Conservation (phyloP, 2,888 invertebrate species). For the Troglohyphantes excavatus region DNA sequence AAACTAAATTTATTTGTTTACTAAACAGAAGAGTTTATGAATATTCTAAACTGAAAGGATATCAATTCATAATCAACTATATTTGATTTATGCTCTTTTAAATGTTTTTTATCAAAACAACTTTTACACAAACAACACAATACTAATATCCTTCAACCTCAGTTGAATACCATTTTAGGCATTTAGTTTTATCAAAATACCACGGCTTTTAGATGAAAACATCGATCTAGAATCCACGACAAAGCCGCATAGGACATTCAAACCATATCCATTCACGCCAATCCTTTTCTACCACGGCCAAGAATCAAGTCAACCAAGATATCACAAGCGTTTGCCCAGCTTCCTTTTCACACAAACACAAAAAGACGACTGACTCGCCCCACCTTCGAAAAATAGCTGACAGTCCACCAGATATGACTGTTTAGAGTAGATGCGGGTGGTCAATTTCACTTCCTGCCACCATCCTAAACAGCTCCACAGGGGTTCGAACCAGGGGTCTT, state of each 20-base stretch:
- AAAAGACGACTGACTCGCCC: background rate
- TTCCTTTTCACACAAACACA: too few species aligned
- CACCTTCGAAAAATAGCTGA: constrained; percentile 44
- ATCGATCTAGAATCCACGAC: background rate
- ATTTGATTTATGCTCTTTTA: too few species aligned
- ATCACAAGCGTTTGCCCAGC: constrained; percentile 36
- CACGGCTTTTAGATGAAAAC: too few species aligned
- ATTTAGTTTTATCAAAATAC: too few species aligned
- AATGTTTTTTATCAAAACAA: too few species aligned
- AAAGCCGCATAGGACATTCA: constrained; percentile 16
- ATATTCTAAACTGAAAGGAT: too few species aligned
- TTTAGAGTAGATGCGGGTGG: constrained; percentile 74
- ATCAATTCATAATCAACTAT: too few species aligned
- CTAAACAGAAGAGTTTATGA: too few species aligned
- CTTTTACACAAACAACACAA: too few species aligned
- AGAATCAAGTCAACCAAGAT: constrained; percentile 58
- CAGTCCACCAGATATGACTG: constrained; percentile 59
- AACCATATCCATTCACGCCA: background rate
- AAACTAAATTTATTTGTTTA: too few species aligned
- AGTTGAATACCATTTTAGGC: too few species aligned
- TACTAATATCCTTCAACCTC: too few species aligned
- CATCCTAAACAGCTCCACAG: constrained; percentile 39
- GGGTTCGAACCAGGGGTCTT: constrained; percentile 35
- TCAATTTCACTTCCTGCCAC: constrained; percentile 64
- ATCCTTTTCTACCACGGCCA: background rate